Conservation (phyloP, 2,888 invertebrate genomes). For the Pyrrhia umbra region DNA sequence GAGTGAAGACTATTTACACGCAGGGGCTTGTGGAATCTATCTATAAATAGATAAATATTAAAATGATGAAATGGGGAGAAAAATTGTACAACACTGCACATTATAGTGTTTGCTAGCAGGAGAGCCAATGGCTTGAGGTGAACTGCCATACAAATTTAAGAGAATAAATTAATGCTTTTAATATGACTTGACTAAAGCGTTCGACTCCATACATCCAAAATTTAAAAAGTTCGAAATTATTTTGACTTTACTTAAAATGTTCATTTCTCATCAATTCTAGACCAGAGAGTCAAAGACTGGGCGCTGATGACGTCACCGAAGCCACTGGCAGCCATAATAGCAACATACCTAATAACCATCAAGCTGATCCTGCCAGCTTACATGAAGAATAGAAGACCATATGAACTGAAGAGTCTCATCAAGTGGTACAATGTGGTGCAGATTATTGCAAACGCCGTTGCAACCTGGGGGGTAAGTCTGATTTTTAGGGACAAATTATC, state of each 20-base stretch:
- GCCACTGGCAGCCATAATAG: conserved; percentile 86
- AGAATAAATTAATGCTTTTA: too few species aligned
- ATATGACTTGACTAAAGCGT: too few species aligned
- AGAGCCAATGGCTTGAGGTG: too few species aligned
- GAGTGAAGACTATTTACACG: conserved; percentile 18
- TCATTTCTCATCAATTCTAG: conserved; percentile 78
- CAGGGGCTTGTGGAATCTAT: conserved; percentile 19
- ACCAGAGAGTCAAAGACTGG: conserved; percentile 91
- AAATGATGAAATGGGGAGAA: background rate
- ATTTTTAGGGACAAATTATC: background rate
- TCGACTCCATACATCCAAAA: too few species aligned
- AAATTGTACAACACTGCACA: background rate
- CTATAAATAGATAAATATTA: background rate
- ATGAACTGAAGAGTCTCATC: conserved; percentile 91
- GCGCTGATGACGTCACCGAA: conserved; percentile 91
- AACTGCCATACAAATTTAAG: too few species aligned
- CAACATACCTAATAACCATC: conserved; percentile 90
- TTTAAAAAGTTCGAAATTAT: too few species aligned
- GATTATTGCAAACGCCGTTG: conserved; percentile 92
- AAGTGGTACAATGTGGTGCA: conserved; percentile 95
- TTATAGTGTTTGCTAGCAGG: too few species aligned
- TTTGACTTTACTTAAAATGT: too few species aligned
- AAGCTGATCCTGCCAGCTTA: conserved; percentile 90
- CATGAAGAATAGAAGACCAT: conserved; percentile 93
- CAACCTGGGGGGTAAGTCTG: conserved; percentile 93